phyloP scores from a whole-genome alignment of 2,797 vertebrate species.

The Rhadinocentrus ornatus region DNA sequence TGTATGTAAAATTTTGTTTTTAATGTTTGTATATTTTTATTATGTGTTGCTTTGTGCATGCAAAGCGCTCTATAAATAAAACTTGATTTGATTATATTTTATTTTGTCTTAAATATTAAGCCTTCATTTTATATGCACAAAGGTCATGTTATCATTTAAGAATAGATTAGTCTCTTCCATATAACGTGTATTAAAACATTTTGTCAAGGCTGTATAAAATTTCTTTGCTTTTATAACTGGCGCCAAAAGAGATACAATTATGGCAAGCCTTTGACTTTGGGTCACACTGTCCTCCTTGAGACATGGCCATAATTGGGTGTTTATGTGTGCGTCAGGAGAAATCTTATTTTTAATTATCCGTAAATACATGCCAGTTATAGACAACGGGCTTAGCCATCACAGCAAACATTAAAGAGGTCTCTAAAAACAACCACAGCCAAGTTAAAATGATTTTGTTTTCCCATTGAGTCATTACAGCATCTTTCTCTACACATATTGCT shows the following conservation, averaged over 20 bases:
- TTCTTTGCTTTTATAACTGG: conserved; percentile 46
- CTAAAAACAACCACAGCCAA: background rate
- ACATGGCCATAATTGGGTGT: conserved; percentile 15
- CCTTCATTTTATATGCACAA: background rate
- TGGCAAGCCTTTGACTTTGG: conserved; percentile 29
- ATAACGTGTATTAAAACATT: conserved; percentile 12
- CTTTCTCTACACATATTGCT: too few species aligned
- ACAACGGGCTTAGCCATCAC: conserved; percentile 9
- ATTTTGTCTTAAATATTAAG: too few species aligned
- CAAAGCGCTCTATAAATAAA: too few species aligned
- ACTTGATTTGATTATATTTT: background rate
- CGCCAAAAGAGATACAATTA: conserved; percentile 35
- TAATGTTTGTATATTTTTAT: too few species aligned
- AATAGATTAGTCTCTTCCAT: background rate
- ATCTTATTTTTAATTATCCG: conserved; percentile 10
- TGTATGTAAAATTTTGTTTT: too few species aligned
- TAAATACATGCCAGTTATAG: conserved; percentile 30
- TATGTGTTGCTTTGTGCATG: too few species aligned
- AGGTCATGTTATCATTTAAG: background rate
- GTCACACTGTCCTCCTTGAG: conserved; percentile 48
- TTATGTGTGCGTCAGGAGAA: conserved; percentile 21
- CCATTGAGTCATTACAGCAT: too few species aligned
- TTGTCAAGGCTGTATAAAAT: conserved; percentile 40
- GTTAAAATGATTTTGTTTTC: too few species aligned
- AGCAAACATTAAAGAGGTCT: background rate